Evolutionary conservation across 2,888 invertebrate species (phyloP).

Genomic region (Tenthredo notha): DNA sequence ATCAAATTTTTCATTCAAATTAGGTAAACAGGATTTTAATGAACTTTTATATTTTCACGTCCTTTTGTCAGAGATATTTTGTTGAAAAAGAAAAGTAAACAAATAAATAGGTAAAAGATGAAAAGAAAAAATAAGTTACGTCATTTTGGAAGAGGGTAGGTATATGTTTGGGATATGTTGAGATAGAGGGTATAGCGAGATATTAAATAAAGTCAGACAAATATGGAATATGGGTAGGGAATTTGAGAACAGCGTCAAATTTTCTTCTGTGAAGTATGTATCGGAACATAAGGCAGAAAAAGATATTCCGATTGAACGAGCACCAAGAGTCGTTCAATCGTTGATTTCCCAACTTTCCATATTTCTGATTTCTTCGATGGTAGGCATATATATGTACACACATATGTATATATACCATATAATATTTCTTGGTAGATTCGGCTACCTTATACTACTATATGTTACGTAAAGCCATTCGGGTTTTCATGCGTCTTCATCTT

Average conservation of each 20-base stretch:
- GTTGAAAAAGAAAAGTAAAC: too few species aligned
- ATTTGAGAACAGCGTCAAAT: constrained; percentile 16
- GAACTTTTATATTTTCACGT: not conserved
- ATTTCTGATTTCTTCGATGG: constrained; percentile 16
- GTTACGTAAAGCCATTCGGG: not conserved
- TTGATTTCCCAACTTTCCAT: constrained; percentile 35
- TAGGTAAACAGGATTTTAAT: not conserved
- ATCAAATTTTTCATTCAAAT: not conserved
- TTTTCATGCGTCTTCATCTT: not conserved
- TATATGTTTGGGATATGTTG: not conserved
- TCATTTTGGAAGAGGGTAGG: not conserved
- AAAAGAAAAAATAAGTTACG: not conserved
- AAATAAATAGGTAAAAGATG: not conserved
- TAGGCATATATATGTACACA: not conserved
- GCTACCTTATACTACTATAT: not conserved
- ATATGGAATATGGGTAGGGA: constrained; percentile 1
- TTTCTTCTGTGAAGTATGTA: constrained; percentile 19
- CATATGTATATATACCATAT: not conserved
- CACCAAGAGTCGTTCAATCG: constrained; percentile 38
- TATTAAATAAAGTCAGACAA: constrained; percentile 25
- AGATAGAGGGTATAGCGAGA: not conserved
- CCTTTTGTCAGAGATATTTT: not conserved
- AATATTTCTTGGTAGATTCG: not conserved
- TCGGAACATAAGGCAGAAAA: not conserved
- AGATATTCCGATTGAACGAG: constrained; percentile 26